Evolutionary conservation across 2,797 vertebrate genomes (phyloP), one percentile per base, ranked within the genome.

Genomic region (Silurus aristotelis): DNA sequence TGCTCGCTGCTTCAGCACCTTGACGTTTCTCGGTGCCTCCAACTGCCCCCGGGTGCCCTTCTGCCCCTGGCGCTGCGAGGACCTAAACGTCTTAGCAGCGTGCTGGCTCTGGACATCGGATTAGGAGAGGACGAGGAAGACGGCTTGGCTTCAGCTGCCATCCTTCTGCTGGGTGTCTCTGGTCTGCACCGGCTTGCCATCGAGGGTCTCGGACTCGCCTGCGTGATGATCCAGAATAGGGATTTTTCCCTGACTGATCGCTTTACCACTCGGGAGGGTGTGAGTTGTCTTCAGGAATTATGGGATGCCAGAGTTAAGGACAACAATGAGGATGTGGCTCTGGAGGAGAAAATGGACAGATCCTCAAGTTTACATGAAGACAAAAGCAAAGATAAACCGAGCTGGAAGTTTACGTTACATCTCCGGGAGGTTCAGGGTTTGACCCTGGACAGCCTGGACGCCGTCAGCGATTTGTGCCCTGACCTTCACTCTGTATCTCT

Each of bases 91-190:
- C 93, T 98, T 71, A 78, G 84, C 0, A 89, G 93, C 48, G 92
- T 98, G 14, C 90, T 94, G 4, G 95, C 95, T 78, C 82, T 92
- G 0, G 94, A 95, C 61, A 91, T 96, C 17, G 92, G 93, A 12
- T 92, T 92, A 38, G 56, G 77, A 0, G 85, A 86, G 14, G 48
- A 78, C 1, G 70, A 90, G 0, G 48, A 60, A 0, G 88, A 94
- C 27, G 0, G 61, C 6, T 87, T 20, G 0, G 83, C 83, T 0
- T 91, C 90, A 0, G 87, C 95, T 22, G 94, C 94, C 31, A 96
- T 95, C 81, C 90, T 97, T 22, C 93, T 98, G 82, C 94, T 97
- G 73, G 89, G 93, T 1, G 87, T 97, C 87, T 94, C 95, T 0
- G 1, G 2, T 61, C 90, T 98, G 83, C 90, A 94, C 86, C 93